Percentiles rank a stretch among this genome's conserved stretches.
phyloP scores from a whole-genome alignment of 2,888 invertebrate genomes.

The Trypoxylon attenuatum region DNA sequence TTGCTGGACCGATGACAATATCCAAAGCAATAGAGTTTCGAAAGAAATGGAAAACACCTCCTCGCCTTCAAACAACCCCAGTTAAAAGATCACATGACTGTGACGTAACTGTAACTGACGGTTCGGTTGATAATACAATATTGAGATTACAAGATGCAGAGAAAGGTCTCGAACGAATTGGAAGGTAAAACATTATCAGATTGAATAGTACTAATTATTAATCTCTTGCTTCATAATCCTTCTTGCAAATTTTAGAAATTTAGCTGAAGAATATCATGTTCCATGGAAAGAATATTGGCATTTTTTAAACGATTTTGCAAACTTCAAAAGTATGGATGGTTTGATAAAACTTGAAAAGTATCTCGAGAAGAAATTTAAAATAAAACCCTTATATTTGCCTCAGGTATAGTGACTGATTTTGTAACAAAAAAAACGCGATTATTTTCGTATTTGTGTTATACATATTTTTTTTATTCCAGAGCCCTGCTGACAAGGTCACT shows the following conservation, averaged over 20 bases:
- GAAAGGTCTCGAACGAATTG: constrained; percentile 92
- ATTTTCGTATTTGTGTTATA: background rate
- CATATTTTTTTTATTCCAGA: constrained; percentile 12
- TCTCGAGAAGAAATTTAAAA: constrained; percentile 79
- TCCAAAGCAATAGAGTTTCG: constrained; percentile 83
- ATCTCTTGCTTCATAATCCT: background rate
- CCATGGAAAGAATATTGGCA: constrained; percentile 96
- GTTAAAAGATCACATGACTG: constrained; percentile 40
- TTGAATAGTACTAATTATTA: background rate
- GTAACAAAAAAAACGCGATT: background rate
- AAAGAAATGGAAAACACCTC: constrained; percentile 90
- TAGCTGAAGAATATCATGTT: constrained; percentile 84
- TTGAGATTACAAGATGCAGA: constrained; percentile 82
- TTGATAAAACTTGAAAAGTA: constrained; percentile 84
- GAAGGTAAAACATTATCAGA: constrained; percentile 76
- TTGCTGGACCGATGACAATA: constrained; percentile 94
- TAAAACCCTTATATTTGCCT: no score
- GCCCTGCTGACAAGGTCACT: background rate
- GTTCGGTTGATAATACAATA: constrained; percentile 40
- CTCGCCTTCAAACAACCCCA: constrained; percentile 73
- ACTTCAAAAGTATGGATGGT: constrained; percentile 85
- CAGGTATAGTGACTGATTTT: background rate
- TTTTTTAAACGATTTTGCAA: constrained; percentile 88
- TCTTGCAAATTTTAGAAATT: constrained; percentile 74
- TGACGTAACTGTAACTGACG: constrained; percentile 9